Conservation (phyloP, 2,888 invertebrate species). For the Lagria hirta region DNA sequence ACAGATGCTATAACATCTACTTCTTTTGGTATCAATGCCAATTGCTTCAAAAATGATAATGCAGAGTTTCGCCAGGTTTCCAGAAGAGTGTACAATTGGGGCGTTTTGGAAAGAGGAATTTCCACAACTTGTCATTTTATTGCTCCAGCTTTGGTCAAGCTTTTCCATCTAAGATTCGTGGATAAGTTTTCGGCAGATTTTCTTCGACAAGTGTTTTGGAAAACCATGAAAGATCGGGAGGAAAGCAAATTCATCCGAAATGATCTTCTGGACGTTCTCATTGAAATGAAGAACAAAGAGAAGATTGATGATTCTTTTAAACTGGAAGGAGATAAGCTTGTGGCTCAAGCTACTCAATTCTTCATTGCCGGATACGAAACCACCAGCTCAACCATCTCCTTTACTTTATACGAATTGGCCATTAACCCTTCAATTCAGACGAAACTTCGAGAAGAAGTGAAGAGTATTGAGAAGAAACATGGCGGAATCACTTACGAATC, state of each 20-base stretch:
- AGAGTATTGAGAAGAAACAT: conserved; percentile 47
- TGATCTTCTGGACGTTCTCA: conserved; percentile 31
- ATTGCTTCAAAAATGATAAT: conserved; percentile 30
- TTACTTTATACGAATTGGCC: conserved; percentile 59
- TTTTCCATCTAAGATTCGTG: conserved; percentile 29
- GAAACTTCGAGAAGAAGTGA: conserved; percentile 56
- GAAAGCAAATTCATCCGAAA: conserved; percentile 21
- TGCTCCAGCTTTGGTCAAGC: conserved; percentile 26
- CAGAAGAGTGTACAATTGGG: conserved; percentile 25
- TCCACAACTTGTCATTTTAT: conserved; percentile 28
- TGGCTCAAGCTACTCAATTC: conserved; percentile 50
- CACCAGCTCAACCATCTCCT: conserved; percentile 59
- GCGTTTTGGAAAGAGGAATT: conserved; percentile 17
- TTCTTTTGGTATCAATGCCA: conserved; percentile 32
- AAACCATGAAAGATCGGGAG: conserved; percentile 26
- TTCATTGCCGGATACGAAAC: conserved; percentile 65
- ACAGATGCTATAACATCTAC: conserved; percentile 30
- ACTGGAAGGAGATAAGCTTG: conserved; percentile 19
- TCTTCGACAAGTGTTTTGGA: conserved; percentile 26
- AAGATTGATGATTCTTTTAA: conserved; percentile 17
- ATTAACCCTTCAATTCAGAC: conserved; percentile 57
- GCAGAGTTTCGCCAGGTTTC: conserved; percentile 28
- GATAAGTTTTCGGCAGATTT: conserved; percentile 23
- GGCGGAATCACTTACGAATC: conserved; percentile 56
- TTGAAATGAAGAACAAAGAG: conserved; percentile 23